These are phyloP conservation scores for Phengaris arion DNA, from an alignment of 2,888 invertebrate genomes.

Conservation along the genomic window DNA sequence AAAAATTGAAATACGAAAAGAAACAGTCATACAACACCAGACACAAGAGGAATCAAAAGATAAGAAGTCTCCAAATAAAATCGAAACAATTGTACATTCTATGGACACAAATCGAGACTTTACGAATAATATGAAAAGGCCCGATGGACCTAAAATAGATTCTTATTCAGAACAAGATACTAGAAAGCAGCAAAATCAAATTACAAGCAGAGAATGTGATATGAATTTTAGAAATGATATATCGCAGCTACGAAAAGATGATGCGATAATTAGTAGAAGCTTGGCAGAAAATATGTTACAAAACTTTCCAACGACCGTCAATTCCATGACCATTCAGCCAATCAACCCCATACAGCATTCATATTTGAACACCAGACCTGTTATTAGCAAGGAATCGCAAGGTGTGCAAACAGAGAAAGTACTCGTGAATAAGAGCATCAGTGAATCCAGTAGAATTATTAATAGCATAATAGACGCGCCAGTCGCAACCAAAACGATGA, in stretches of 20 bases:
- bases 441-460: constrained; percentile 56
- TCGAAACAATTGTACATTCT: constrained; percentile 64
- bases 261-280: constrained; percentile 65
- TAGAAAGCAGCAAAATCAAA: constrained; percentile 53
- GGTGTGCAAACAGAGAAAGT: constrained; percentile 67
- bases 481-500: constrained; percentile 61
- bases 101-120: constrained; percentile 63
- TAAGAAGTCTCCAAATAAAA: constrained; percentile 67
- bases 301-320: constrained; percentile 60
- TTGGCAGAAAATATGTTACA: constrained; percentile 61
- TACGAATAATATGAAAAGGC: constrained; percentile 53
- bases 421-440: constrained; percentile 49
- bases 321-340: constrained; percentile 71
- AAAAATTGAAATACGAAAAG: constrained; percentile 65
- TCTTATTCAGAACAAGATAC: constrained; percentile 57
- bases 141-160: constrained; percentile 62
- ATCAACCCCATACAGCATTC: constrained; percentile 64
- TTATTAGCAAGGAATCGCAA: constrained; percentile 64
- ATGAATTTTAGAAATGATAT: constrained; percentile 62
- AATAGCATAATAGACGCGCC: constrained; percentile 57
- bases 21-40: constrained; percentile 73
- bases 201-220: constrained; percentile 60
- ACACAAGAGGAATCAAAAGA: constrained; percentile 63
- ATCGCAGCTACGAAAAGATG: constrained; percentile 61
- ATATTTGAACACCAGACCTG: constrained; percentile 61